These are phyloP conservation scores for Tipula vernalis DNA, from an alignment of 2,888 invertebrate species.

Conservation along the genomic window DNA sequence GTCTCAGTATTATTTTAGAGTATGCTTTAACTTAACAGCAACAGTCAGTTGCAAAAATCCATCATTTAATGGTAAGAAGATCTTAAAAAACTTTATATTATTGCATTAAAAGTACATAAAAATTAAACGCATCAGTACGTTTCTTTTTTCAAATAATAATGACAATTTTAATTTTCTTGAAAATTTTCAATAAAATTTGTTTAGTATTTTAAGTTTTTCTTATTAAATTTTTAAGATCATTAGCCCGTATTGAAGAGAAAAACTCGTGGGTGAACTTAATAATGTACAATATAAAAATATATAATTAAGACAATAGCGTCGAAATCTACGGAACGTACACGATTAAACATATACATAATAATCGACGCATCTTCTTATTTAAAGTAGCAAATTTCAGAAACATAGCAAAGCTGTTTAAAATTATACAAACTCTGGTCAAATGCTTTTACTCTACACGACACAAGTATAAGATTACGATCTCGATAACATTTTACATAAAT, in stretches of 20 bases:
- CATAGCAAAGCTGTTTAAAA: no score
- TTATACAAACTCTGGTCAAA: background rate
- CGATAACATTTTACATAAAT: background rate
- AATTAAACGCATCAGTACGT: no score
- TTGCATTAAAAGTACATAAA: no score
- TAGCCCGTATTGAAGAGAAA: background rate
- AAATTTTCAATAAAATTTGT: background rate
- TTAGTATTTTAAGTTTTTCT: background rate
- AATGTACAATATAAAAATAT: background rate
- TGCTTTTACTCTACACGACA: background rate
- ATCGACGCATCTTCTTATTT: no score
- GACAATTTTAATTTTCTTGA: background rate
- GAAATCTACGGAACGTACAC: background rate
- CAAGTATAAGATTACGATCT: background rate
- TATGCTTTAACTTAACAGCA: no score
- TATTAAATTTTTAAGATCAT: background rate
- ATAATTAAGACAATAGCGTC: background rate
- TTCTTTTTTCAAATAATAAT: background rate
- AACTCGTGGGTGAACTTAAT: background rate
- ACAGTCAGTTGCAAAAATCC: no score
- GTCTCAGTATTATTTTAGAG: no score
- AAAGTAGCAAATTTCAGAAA: no score
- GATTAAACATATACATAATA: no score
- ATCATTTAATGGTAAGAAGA: no score
- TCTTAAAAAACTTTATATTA: no score